phyloP scores from a whole-genome alignment of 2,113 vertebrate species.

The Dasyurus viverrinus region DNA sequence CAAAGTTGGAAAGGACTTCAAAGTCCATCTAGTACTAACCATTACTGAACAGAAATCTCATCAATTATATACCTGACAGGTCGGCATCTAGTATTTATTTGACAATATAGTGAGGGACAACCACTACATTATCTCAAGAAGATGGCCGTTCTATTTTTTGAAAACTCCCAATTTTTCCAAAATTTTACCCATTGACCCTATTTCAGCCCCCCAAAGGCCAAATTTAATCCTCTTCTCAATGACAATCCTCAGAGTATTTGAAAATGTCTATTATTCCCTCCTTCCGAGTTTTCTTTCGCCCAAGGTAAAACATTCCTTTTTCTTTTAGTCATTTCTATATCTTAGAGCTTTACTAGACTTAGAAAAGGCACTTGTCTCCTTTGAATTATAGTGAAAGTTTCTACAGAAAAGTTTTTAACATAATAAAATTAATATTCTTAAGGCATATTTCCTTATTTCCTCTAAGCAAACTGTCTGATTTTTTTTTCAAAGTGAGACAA shows the following conservation, averaged over 20 bases:
- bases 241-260: background rate
- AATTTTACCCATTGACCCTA: background rate
- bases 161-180: background rate
- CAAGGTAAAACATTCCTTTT: background rate
- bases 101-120: background rate
- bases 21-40: background rate
- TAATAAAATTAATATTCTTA: conserved; percentile 42
- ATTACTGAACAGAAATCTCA: background rate
- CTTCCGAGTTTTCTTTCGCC: background rate
- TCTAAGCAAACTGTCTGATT: conserved; percentile 1
- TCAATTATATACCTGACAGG: background rate
- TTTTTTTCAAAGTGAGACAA: conserved; percentile 28
- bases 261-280: background rate
- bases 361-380: background rate
- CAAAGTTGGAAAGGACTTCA: background rate
- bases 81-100: background rate
- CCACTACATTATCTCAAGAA: background rate
- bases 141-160: background rate
- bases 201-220: background rate
- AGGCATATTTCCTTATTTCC: conserved; percentile 26
- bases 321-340: background rate
- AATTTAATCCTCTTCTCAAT: background rate
- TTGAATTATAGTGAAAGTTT: background rate
- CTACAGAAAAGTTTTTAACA: background rate
- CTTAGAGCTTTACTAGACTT: background rate